Conservation (phyloP, 2,888 invertebrate genomes). For the Caenorhabditis uteleia region DNA sequence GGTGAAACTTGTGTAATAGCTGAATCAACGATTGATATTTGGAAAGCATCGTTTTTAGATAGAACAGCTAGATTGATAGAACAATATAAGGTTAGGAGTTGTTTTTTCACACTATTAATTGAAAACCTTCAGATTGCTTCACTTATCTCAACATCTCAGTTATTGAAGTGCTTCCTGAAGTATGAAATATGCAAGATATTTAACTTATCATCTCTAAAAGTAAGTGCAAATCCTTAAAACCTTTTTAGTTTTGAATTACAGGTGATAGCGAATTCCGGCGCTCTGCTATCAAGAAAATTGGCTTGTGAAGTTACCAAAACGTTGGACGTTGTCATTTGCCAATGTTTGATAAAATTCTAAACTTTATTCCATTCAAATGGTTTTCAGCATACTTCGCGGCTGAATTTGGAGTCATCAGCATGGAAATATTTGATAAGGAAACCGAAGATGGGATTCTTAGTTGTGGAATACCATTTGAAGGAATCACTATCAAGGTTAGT, state of each 20-base stretch:
- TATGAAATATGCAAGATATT: conserved; percentile 45
- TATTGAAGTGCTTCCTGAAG: conserved; percentile 43
- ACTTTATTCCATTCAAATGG: no score
- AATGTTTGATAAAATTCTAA: no score
- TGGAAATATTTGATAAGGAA: conserved; percentile 17
- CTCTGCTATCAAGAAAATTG: conserved; percentile 41
- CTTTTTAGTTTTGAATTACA: background rate
- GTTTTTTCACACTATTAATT: no score
- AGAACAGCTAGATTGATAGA: conserved; percentile 42
- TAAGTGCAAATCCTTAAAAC: conserved; percentile 19
- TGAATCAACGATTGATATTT: conserved; percentile 38
- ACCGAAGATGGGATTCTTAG: conserved; percentile 7
- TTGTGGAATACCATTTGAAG: conserved; percentile 27
- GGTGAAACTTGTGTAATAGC: conserved; percentile 40
- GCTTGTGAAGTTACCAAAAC: conserved; percentile 16
- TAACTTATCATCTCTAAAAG: conserved; percentile 35
- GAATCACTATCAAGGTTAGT: conserved; percentile 37
- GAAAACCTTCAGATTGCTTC: conserved; percentile 32
- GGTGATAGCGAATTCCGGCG: no score
- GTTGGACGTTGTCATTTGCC: no score
- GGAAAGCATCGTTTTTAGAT: conserved; percentile 44
- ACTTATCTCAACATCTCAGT: conserved; percentile 35
- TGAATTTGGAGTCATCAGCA: conserved; percentile 40
- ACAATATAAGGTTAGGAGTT: conserved; percentile 26
- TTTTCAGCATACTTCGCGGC: conserved; percentile 33